Conservation (phyloP, 2,113 vertebrate species). For the Elgaria multicarinata region DNA sequence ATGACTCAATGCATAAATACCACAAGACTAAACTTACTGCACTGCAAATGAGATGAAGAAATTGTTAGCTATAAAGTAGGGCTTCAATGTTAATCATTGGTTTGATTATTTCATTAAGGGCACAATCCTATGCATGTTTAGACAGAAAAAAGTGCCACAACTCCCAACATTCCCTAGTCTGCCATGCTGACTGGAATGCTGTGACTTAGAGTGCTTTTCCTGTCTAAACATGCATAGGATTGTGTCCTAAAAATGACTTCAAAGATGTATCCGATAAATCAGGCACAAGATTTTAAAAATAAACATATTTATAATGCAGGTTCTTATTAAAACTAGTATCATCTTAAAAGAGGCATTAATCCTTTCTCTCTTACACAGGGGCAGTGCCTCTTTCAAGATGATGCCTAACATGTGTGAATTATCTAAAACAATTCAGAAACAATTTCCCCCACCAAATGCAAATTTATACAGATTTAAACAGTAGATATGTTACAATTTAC, state of each 20-base stretch:
- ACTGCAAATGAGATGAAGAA: not conserved
- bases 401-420: not conserved
- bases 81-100: not conserved
- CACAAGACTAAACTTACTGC: not conserved
- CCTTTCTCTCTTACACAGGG: not conserved
- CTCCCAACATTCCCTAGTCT: too few relatives aligned
- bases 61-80: not conserved
- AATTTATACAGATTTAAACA: not conserved
- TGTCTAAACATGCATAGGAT: too few relatives aligned
- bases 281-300: not conserved
- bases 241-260: not conserved
- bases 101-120: not conserved
- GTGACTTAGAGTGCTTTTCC: too few relatives aligned
- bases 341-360: not conserved
- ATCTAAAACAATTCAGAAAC: not conserved
- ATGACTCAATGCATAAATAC: not conserved
- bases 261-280: not conserved
- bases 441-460: not conserved
- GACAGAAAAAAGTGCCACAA: too few relatives aligned
- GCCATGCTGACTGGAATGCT: too few relatives aligned
- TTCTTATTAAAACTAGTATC: not conserved
- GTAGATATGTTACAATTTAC: not conserved
- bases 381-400: not conserved
- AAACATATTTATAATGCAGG: not conserved
- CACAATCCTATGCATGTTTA: too few relatives aligned